Evolutionary conservation across 2,888 invertebrate genomes (phyloP).

Genomic region (Crossocerus cetratus): DNA sequence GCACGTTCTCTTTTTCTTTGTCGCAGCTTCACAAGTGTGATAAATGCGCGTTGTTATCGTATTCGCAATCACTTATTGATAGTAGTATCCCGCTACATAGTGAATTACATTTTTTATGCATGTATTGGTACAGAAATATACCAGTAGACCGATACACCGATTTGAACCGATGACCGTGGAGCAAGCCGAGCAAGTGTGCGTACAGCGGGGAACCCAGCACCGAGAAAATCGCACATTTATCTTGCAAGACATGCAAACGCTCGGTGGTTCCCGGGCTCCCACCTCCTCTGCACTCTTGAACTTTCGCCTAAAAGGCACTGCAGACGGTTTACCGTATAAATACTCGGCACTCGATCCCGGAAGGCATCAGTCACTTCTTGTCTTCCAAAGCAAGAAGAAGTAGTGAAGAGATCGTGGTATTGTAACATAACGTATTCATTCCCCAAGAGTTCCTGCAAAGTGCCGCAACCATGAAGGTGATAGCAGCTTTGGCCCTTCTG

Average conservation of each 20-base stretch:
- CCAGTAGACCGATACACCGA: no score
- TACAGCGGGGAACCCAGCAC: not conserved
- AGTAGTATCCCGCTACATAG: no score
- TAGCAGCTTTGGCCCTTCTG: constrained; percentile 8
- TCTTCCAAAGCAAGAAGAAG: constrained; percentile 12
- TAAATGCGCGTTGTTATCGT: no score
- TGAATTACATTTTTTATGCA: no score
- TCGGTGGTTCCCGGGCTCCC: constrained; percentile 34
- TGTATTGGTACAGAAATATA: no score
- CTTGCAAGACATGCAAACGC: not conserved
- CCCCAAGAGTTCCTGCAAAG: not conserved
- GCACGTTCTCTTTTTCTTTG: no score
- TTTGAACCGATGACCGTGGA: no score
- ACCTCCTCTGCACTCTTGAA: constrained; percentile 19
- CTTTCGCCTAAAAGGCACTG: constrained; percentile 6
- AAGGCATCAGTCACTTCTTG: constrained; percentile 14
- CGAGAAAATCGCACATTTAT: constrained; percentile 6
- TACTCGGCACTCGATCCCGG: not conserved
- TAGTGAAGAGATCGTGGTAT: constrained; percentile 9
- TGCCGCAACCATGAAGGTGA: constrained; percentile 25
- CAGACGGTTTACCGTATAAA: constrained; percentile 26
- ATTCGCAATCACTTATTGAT: no score
- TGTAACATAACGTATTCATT: no score
- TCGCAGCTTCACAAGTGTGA: no score
- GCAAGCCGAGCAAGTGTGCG: not conserved